Base-by-base conservation (phyloP, 2,797 vertebrate species). In the Sebastes alutus region DNA sequence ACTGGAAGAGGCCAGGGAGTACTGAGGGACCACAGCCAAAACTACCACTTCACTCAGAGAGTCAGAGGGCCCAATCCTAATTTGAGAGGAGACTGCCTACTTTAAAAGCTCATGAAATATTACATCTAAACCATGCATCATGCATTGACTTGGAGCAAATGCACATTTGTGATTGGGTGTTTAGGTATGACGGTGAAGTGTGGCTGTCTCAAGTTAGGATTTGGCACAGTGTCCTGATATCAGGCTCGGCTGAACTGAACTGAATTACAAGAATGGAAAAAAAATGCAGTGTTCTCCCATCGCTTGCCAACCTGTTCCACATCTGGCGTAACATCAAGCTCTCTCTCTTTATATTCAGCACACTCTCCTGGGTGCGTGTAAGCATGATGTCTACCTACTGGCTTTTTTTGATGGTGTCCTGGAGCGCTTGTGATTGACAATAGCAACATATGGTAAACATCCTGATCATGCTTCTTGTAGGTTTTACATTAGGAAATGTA, bases 1-100 rank as follows among this genome's bases (percentile, higher is more conserved):
- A 93, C 93, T 98, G 88, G 97, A 97, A 89, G 97, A 99, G 87
- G 98, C 96, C 89, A 96, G 96, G 88, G 97, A 99, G 83, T 99
- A 97, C 93, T 99, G 95, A 96, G 72, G 61, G 72, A 69, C 80
- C 46, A 56, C 81, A 80, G 87, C 89, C 90, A 91, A 84, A 92
- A 82, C 70, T 72, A 84, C 75, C 75, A 80, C 84, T 87, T 85
- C 72, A 78, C 69, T 85, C 77, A 81, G 75, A 85, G 70, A 85
- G 79, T 77, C 80, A 71, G 70, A 75, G 69, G 77, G 78, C 62
- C 86, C 75, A 72, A 77, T 93, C 90, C 87, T 85, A 85, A 85
- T 87, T 87, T 86, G 75, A 92, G 81, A 83, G 61, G 74, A 84
- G 80, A 78, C 76, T 72, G 68, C 59, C 55, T 52, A 65, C 38